Conservation (phyloP, 2,113 vertebrate species). For the Archilochus colubris region DNA sequence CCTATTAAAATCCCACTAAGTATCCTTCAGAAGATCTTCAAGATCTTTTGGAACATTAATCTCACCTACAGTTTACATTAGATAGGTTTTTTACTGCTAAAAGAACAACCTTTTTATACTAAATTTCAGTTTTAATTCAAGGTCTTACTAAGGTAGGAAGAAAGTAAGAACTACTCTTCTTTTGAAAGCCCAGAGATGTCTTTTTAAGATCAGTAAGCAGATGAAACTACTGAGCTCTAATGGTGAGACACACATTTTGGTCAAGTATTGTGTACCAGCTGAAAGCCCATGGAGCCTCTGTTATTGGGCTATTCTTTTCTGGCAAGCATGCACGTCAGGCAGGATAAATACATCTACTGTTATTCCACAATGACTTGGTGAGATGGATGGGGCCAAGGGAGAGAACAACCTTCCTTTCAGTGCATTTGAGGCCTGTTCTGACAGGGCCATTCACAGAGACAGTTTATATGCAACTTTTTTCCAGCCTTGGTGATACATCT, state of each 20-base stretch:
- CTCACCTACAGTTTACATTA: not conserved
- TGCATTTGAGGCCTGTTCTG: not conserved
- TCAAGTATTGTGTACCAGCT: not conserved
- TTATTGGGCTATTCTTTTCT: not conserved
- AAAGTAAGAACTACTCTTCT: not conserved
- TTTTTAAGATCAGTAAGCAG: not conserved
- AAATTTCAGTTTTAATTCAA: not conserved
- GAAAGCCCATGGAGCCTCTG: not conserved
- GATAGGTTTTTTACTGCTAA: not conserved
- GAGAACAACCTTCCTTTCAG: not conserved
- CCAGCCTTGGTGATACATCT: not conserved
- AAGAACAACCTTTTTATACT: not conserved
- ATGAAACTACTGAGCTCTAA: not conserved
- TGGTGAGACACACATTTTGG: not conserved
- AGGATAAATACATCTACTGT: not conserved
- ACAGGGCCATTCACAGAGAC: not conserved
- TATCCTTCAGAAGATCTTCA: not conserved
- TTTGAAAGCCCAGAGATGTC: not conserved
- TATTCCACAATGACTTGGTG: not conserved
- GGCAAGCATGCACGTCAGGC: accelerated
- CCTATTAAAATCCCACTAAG: not conserved
- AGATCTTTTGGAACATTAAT: not conserved
- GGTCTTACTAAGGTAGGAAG: not conserved
- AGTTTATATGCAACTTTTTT: not conserved
- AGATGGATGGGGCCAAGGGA: not conserved